These are phyloP conservation scores for Amiota minor DNA, from an alignment of 2,888 invertebrate species.

Conservation along the genomic window DNA sequence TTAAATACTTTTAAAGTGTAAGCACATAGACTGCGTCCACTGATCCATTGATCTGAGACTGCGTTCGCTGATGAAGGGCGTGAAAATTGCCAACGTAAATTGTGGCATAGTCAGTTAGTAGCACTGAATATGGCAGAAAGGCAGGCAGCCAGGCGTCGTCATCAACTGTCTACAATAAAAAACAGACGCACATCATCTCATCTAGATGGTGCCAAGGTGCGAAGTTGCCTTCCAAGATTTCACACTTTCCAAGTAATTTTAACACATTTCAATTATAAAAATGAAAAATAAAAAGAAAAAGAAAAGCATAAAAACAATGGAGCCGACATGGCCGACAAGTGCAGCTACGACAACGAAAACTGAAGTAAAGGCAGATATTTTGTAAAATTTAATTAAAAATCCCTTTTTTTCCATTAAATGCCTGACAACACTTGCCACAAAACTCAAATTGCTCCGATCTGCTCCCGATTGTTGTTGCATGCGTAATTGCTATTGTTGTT, in stretches of 20 bases:
- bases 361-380: background rate
- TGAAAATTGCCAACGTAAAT: slow-evolving; percentile 66
- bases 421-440: background rate
- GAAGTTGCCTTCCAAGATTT: too few relatives aligned
- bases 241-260: slow-evolving; percentile 61
- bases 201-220: too few relatives aligned
- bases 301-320: slow-evolving; percentile 41
- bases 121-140: background rate
- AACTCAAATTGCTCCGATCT: background rate
- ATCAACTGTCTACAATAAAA: too few relatives aligned
- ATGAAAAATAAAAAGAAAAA: slow-evolving; percentile 2
- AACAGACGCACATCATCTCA: too few relatives aligned
- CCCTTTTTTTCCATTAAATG: slow-evolving; percentile 40
- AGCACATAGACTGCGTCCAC: slow-evolving; percentile 28
- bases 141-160: background rate
- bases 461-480: background rate
- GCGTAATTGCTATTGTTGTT: background rate
- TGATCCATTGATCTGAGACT: too few relatives aligned
- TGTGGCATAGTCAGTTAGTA: slow-evolving; percentile 48
- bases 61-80: slow-evolving; percentile 46
- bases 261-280: slow-evolving; percentile 62
- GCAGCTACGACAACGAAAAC: background rate
- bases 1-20: slow-evolving; percentile 46
- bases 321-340: slow-evolving; percentile 34
- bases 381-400: slow-evolving; percentile 67